These are phyloP conservation scores for Rhabdomys dilectus DNA, from an alignment of 2,113 vertebrate species.

Conservation along the genomic window DNA sequence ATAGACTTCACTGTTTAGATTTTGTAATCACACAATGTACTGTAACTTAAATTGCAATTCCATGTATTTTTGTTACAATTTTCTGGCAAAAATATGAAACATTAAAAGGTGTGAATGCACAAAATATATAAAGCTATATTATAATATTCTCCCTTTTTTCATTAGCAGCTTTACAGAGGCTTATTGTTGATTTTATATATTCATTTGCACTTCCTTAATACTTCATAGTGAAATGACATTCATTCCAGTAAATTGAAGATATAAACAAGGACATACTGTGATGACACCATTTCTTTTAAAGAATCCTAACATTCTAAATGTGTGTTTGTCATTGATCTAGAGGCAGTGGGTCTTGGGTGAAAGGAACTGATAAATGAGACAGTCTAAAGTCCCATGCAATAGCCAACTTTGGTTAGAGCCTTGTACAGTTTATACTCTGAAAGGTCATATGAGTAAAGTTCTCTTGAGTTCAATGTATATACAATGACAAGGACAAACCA, in stretches of 20 bases:
- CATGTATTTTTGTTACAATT: slow-evolving; percentile 68
- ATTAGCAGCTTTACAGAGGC: neutral
- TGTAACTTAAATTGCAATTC: slow-evolving; percentile 45
- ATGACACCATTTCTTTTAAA: neutral
- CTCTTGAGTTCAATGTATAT: neutral
- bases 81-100: slow-evolving; percentile 27
- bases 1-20: neutral
- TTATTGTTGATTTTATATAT: neutral
- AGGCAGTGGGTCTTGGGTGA: neutral
- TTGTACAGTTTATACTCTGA: neutral
- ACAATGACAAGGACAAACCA: neutral
- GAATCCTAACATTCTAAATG: neutral
- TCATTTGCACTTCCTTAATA: neutral
- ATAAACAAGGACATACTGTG: neutral
- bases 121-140: neutral
- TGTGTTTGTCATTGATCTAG: neutral
- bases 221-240: neutral
- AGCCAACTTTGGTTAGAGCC: neutral
- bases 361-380: neutral
- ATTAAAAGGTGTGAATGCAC: slow-evolving; percentile 70
- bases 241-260: neutral
- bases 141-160: neutral
- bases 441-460: neutral
- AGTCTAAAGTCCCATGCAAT: neutral
- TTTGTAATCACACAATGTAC: neutral